Evolutionary conservation across 2,888 invertebrate genomes (phyloP).

Genomic region (Artemia sp.): DNA sequence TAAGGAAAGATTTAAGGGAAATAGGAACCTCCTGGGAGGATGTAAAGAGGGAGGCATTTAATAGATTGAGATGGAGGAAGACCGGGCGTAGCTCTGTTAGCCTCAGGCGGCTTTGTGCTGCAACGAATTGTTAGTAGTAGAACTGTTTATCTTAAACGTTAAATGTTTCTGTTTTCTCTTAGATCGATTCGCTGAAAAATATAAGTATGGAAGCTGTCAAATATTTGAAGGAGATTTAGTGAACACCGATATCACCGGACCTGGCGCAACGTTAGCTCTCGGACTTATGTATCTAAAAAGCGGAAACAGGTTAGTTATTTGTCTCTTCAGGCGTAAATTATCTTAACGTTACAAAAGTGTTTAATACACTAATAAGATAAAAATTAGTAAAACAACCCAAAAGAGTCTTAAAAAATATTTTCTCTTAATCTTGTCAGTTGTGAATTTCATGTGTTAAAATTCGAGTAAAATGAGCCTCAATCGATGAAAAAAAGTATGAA

Average conservation of each 20-base stretch:
- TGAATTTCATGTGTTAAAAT: too few relatives aligned
- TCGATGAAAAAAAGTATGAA: too few relatives aligned
- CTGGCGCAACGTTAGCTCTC: conserved; percentile 83
- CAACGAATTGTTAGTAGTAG: too few relatives aligned
- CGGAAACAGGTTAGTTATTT: conserved; percentile 41
- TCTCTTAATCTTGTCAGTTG: not conserved
- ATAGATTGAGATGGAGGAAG: too few relatives aligned
- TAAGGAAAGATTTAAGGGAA: too few relatives aligned
- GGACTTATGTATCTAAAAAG: conserved; percentile 81
- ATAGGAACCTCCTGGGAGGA: too few relatives aligned
- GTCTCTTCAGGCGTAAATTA: not conserved
- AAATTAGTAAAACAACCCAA: not conserved
- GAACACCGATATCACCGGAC: conserved; percentile 87
- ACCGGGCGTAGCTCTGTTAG: too few relatives aligned
- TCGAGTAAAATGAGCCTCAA: too few relatives aligned
- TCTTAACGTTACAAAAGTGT: not conserved
- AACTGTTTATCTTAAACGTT: too few relatives aligned
- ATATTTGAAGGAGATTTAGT: conserved; percentile 74
- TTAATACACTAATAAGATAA: not conserved
- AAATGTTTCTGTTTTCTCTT: conserved; percentile 23
- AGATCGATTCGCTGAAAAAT: conserved; percentile 71
- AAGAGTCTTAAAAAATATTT: not conserved
- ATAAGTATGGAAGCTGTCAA: conserved; percentile 59
- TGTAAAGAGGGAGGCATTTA: too few relatives aligned
- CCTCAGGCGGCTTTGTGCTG: too few relatives aligned